These are phyloP conservation scores for Halotydeus destructor DNA, from an alignment of 1,140 invertebrate genomes.

Conservation along the genomic window DNA sequence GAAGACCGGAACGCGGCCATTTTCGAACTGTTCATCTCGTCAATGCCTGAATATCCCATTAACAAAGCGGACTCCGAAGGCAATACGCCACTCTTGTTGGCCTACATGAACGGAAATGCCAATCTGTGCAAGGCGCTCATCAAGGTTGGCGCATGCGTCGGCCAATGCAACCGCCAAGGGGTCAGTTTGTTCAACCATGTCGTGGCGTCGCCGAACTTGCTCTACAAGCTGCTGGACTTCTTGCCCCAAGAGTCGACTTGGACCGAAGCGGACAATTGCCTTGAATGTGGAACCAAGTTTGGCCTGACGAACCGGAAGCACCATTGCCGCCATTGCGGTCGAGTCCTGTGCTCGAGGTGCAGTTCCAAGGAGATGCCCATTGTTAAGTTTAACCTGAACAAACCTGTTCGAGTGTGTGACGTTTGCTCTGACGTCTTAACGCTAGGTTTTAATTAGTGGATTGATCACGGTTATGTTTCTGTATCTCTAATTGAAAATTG, in stretches of 20 bases:
- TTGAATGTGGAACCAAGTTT: conserved; percentile 79
- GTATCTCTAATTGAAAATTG: no score
- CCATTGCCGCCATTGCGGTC: conserved; percentile 88
- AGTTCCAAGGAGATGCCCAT: conserved; percentile 84
- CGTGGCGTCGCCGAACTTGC: conserved; percentile 76
- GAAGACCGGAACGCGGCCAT: conserved; percentile 81
- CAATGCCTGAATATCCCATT: conserved; percentile 75
- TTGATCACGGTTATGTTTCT: no score
- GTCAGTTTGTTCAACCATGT: conserved; percentile 87
- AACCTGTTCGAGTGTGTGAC: conserved; percentile 77
- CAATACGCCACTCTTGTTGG: conserved; percentile 37
- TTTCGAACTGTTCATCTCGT: conserved; percentile 77
- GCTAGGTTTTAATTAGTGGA: conserved; percentile 35
- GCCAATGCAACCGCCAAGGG: conserved; percentile 68
- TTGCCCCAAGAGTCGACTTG: conserved; percentile 69
- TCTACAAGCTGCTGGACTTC: conserved; percentile 48
- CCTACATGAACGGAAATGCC: conserved; percentile 85
- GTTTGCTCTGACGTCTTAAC: conserved; percentile 78
- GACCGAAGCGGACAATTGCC: conserved; percentile 73
- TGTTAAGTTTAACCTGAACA: conserved; percentile 75
- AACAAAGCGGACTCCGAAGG: conserved; percentile 59
- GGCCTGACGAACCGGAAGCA: conserved; percentile 78
- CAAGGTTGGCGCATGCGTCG: conserved; percentile 61
- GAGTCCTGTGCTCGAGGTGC: conserved; percentile 75
- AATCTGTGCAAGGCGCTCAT: conserved; percentile 70